A percentile compares a stretch with the other conserved stretches of the same genome.
Evolutionary conservation across 2,797 vertebrate species (phyloP).

Genomic region (Tarsius wallacei): DNA sequence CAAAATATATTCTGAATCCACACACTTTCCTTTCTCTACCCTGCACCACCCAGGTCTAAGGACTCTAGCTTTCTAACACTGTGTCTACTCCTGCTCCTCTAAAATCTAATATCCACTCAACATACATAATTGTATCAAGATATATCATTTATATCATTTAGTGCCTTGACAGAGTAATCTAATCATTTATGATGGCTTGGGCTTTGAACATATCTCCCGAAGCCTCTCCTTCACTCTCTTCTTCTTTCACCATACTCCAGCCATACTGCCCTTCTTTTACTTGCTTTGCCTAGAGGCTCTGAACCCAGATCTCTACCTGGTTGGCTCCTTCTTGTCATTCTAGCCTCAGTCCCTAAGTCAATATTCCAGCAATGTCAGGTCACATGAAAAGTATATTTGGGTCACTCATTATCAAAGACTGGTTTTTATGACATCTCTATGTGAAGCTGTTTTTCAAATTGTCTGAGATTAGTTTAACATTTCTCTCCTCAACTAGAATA

Average conservation of each 20-base stretch:
- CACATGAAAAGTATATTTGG: accelerated
- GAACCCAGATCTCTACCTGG: neutral
- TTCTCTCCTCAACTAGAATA: neutral
- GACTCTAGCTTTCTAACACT: neutral
- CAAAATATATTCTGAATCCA: neutral
- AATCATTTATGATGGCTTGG: accelerated
- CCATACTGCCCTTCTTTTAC: neutral
- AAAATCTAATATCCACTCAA: neutral
- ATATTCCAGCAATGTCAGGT: neutral
- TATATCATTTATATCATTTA: accelerated
- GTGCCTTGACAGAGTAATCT: neutral
- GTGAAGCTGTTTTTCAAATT: neutral
- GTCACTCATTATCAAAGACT: neutral
- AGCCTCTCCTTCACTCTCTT: neutral
- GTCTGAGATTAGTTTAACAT: too few species aligned
- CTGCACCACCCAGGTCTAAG: accelerated
- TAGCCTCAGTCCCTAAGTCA: neutral
- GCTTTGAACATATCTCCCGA: too few species aligned
- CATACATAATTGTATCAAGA: too few species aligned
- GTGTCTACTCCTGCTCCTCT: neutral
- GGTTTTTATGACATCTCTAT: neutral
- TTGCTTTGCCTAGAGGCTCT: too few species aligned
- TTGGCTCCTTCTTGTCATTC: neutral
- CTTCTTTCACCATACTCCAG: accelerated
- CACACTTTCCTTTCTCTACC: accelerated